phyloP scores from a whole-genome alignment of 2,888 invertebrate genomes.

The Conistra vaccinii region DNA sequence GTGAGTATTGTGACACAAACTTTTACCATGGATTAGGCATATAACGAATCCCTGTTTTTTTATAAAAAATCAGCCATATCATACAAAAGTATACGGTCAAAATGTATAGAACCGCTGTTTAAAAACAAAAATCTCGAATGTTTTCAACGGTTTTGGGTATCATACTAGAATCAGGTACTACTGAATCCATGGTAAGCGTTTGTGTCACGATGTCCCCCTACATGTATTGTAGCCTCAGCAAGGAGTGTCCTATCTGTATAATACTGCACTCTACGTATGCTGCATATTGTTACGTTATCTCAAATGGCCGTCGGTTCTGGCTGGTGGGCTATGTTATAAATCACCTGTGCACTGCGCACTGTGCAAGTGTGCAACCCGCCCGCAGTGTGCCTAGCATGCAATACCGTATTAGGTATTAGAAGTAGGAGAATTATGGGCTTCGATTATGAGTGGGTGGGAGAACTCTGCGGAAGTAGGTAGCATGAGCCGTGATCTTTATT shows the following conservation, averaged over 20 bases:
- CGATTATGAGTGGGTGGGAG: not conserved
- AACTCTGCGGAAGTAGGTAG: not conserved
- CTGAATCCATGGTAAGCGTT: no score
- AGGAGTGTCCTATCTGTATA: constrained; percentile 32
- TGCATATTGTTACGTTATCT: constrained; percentile 40
- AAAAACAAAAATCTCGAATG: no score
- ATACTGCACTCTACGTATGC: constrained; percentile 4
- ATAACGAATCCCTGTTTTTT: no score
- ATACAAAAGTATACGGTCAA: no score
- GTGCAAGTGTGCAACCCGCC: not conserved
- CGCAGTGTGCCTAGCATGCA: not conserved
- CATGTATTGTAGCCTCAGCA: not conserved
- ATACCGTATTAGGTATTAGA: constrained; percentile 14
- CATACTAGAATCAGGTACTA: no score
- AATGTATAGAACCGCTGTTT: no score
- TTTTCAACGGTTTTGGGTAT: no score
- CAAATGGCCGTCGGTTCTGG: constrained; percentile 22
- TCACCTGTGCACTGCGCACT: constrained; percentile 32
- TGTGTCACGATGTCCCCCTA: no score
- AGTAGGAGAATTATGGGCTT: constrained; percentile 7
- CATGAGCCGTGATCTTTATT: constrained; percentile 1
- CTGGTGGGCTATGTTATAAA: constrained; percentile 42
- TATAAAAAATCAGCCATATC: no score
- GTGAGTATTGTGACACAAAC: no score
- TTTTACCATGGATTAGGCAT: no score